Evolutionary conservation across 2,113 vertebrate species (phyloP).

Genomic region (Nesoenas mayeri): DNA sequence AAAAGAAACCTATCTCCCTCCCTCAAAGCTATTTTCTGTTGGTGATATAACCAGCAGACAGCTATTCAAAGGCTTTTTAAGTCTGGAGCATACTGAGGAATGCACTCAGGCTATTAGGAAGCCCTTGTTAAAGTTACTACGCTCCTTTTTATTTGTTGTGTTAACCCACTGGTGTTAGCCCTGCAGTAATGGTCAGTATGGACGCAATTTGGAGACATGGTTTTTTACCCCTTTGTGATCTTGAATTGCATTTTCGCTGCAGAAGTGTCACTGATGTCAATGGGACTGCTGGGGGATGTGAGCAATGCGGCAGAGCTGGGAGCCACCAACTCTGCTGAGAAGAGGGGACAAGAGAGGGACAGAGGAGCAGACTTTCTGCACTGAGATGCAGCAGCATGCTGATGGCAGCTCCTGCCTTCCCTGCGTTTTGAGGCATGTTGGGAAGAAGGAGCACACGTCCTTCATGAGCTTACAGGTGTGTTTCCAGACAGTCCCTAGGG

Average conservation of each 20-base stretch:
- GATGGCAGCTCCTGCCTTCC: background rate
- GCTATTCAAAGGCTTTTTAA: background rate
- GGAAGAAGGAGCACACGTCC: background rate
- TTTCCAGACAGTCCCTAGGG: background rate
- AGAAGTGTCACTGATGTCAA: background rate
- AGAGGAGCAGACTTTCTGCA: background rate
- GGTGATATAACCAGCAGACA: background rate
- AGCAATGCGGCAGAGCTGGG: fast-evolving
- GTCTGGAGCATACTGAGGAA: background rate
- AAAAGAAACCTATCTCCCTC: background rate
- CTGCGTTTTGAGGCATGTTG: background rate
- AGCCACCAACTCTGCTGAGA: background rate
- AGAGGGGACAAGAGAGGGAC: background rate
- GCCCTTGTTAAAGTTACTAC: background rate
- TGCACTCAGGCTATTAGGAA: background rate
- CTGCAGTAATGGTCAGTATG: background rate
- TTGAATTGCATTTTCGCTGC: background rate
- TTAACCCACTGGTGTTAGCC: background rate
- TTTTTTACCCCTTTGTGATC: background rate
- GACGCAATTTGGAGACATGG: fast-evolving
- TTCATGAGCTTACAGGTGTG: background rate
- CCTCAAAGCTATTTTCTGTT: background rate
- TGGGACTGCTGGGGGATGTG: background rate
- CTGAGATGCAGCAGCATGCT: background rate
- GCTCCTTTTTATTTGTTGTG: background rate